Conservation (phyloP, 2,888 invertebrate species). For the Agriopis marginaria region DNA sequence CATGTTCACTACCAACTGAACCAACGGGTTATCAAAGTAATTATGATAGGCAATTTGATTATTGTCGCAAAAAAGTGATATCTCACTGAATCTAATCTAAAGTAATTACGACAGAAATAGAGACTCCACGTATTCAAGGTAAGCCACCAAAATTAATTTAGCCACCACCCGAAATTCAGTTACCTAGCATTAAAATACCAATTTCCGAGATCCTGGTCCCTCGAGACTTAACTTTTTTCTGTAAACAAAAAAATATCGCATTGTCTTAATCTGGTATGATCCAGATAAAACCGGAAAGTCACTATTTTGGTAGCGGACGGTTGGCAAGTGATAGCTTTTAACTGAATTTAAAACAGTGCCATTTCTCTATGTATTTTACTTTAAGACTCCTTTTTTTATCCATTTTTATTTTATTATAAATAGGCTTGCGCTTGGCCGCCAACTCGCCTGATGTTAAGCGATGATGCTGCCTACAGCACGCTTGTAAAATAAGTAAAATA, state of each 20-base stretch:
- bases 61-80: too few species aligned
- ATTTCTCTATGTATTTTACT: slow-evolving; percentile 20
- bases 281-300: slow-evolving; percentile 43
- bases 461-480: too few species aligned
- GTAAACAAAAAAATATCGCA: slow-evolving; percentile 49
- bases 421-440: too few species aligned
- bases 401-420: too few species aligned
- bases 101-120: not conserved
- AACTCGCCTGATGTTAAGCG: too few species aligned
- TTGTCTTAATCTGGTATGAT: slow-evolving; percentile 47
- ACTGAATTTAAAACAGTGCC: not conserved
- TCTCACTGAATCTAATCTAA: not conserved
- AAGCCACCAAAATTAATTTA: slow-evolving; percentile 28
- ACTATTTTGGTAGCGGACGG: slow-evolving; percentile 33
- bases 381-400: too few species aligned
- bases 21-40: too few species aligned
- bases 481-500: too few species aligned
- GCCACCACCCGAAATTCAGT: slow-evolving; percentile 23
- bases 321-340: slow-evolving; percentile 13
- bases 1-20: too few species aligned
- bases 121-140: not conserved
- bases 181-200: slow-evolving; percentile 23
- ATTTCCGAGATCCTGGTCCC: slow-evolving; percentile 28
- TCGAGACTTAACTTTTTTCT: slow-evolving; percentile 39
- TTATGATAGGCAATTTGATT: too few species aligned